These are phyloP conservation scores for Pomacea canaliculata DNA, from an alignment of 2,888 invertebrate genomes.

Conservation along the genomic window DNA sequence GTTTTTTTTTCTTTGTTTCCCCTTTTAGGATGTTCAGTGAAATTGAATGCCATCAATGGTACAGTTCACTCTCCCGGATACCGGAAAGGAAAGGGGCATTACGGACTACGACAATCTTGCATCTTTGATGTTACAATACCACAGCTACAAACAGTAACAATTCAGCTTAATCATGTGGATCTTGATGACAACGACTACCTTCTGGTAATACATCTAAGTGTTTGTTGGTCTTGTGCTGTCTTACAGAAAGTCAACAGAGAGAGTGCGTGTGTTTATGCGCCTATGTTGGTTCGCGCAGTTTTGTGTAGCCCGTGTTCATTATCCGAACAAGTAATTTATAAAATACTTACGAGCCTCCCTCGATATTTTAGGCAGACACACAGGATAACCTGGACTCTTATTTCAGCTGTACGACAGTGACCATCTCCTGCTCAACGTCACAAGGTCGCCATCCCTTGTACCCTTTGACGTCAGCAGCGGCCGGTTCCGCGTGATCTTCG, in stretches of 20 bases:
- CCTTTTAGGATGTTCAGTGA: conserved; percentile 42
- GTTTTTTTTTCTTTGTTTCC: neutral
- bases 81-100: conserved; percentile 23
- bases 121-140: conserved; percentile 23
- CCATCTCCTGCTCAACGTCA: neutral
- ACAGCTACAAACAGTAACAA: conserved; percentile 11
- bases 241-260: too few species aligned
- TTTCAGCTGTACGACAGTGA: conserved; percentile 3
- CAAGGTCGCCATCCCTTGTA: neutral
- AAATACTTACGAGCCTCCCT: too few species aligned
- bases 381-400: too few species aligned
- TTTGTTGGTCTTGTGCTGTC: neutral
- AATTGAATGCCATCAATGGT: conserved; percentile 36
- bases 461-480: conserved; percentile 18
- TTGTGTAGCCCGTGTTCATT: too few species aligned
- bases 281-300: too few species aligned
- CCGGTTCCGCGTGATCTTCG: conserved; percentile 11
- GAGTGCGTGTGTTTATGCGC: too few species aligned
- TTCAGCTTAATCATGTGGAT: conserved; percentile 13
- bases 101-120: conserved; percentile 17
- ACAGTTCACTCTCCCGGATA: conserved; percentile 48
- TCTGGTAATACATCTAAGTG: conserved; percentile 7
- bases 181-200: conserved; percentile 13
- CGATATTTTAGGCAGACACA: too few species aligned
- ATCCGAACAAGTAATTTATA: too few species aligned